These are phyloP conservation scores for Diogma glabrata DNA, from an alignment of 2,888 invertebrate species.

Conservation along the genomic window DNA sequence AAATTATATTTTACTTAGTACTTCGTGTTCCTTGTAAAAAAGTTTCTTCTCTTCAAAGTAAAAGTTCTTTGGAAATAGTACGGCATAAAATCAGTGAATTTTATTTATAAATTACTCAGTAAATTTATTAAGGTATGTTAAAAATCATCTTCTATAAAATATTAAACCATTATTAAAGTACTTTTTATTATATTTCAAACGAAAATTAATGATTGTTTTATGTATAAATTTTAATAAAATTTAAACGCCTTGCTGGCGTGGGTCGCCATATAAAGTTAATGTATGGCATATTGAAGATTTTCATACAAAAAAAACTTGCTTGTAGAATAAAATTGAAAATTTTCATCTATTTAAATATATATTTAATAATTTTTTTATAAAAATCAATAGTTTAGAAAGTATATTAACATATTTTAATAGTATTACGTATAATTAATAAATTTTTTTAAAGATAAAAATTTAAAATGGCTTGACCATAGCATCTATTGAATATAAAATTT, in stretches of 20 bases:
- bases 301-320: background rate
- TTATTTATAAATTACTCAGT: conserved; percentile 24
- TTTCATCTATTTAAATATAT: conserved; percentile 6
- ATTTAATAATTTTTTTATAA: background rate
- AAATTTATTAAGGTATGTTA: conserved; percentile 30
- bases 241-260: conserved; percentile 28
- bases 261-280: conserved; percentile 16
- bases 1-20: conserved; percentile 6
- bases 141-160: conserved; percentile 27
- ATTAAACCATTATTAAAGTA: conserved; percentile 22
- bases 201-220: conserved; percentile 26
- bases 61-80: conserved; percentile 7
- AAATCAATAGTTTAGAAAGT: background rate
- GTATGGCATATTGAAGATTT: conserved; percentile 11
- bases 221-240: conserved; percentile 29
- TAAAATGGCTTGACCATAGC: conserved; percentile 10
- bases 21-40: conserved; percentile 11
- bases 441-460: conserved; percentile 7
- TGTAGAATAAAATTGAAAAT: too few species aligned
- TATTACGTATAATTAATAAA: conserved; percentile 2
- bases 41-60: conserved; percentile 6
- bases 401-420: conserved; percentile 8
- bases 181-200: conserved; percentile 21
- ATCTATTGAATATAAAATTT: conserved; percentile 1
- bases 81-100: conserved; percentile 20